A percentile compares a stretch with the other conserved stretches of the same genome.
Conservation (phyloP, 1,140 invertebrate species). For the Pseudomyrmex concolor region DNA sequence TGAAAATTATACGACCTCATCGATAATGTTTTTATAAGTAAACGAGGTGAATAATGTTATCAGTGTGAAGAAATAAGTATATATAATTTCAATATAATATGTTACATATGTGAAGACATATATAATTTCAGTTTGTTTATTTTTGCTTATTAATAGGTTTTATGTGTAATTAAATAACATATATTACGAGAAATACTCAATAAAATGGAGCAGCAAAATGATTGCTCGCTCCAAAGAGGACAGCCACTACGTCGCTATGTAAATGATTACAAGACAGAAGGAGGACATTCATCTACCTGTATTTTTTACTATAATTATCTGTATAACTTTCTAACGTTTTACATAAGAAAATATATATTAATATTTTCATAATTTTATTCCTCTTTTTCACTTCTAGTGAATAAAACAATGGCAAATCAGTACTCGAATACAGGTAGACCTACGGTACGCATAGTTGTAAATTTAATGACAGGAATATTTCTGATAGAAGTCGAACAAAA, state of each 20-base stretch:
- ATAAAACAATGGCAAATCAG: constrained; percentile 58
- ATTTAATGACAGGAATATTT: constrained; percentile 86
- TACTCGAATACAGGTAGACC: constrained; percentile 70
- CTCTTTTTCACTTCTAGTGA: constrained; percentile 6
- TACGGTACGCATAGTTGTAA: constrained; percentile 85
- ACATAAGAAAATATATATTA: too few species aligned
- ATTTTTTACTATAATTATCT: background rate
- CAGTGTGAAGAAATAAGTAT: background rate
- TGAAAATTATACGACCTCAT: too few species aligned
- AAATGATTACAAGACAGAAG: constrained; percentile 80
- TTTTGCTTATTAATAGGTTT: background rate
- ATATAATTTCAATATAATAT: too few species aligned
- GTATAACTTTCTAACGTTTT: too few species aligned
- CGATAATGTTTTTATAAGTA: background rate
- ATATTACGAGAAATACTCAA: constrained; percentile 25
- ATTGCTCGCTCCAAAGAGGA: constrained; percentile 76
- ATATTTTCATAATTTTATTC: constrained; percentile 17
- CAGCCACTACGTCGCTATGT: constrained; percentile 79
- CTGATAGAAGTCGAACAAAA: constrained; percentile 86
- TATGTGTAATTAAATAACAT: background rate
- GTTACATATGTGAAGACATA: background rate
- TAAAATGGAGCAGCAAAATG: constrained; percentile 82
- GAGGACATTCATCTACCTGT: constrained; percentile 72
- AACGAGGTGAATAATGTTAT: constrained; percentile 24
- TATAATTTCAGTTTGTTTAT: background rate